These are phyloP conservation scores for Calephelis perditalis DNA, from an alignment of 2,888 invertebrate species.

Conservation along the genomic window DNA sequence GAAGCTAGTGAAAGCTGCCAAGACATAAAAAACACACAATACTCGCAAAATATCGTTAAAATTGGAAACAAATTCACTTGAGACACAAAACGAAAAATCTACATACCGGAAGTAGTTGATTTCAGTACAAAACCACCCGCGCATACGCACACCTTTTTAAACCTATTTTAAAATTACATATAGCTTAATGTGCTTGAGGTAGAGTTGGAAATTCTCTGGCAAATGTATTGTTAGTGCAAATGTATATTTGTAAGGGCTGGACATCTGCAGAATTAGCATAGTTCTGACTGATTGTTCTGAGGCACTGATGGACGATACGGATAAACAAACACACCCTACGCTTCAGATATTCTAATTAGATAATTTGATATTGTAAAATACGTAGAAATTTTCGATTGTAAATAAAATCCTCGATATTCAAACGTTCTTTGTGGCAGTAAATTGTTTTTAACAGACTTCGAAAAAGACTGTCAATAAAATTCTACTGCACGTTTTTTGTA, in stretches of 20 bases:
- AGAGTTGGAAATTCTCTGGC: not conserved
- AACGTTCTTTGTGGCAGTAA: too few relatives aligned
- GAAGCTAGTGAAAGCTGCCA: too few relatives aligned
- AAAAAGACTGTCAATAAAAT: too few relatives aligned
- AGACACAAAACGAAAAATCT: conserved; percentile 8
- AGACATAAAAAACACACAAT: too few relatives aligned
- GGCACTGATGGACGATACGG: conserved; percentile 31
- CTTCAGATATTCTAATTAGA: conserved; percentile 7
- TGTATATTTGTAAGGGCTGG: conserved; percentile 13
- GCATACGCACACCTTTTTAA: not conserved
- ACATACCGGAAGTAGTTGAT: conserved; percentile 12
- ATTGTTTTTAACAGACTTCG: too few relatives aligned
- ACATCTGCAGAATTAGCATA: conserved; percentile 61
- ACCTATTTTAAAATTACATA: not conserved
- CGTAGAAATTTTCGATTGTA: too few relatives aligned
- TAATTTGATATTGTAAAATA: not conserved
- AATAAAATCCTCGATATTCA: too few relatives aligned
- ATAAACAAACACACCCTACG: conserved; percentile 1
- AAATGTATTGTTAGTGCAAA: not conserved
- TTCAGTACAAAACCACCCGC: conserved; percentile 3
- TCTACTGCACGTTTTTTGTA: too few relatives aligned
- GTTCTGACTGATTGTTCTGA: conserved; percentile 58
- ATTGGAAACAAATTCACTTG: not conserved
- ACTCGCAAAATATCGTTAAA: not conserved
- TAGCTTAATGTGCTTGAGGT: not conserved